Evolutionary conservation across 2,113 vertebrate genomes (phyloP), one percentile per base, ranked within the genome.

Genomic region (Anguilla rostrata): DNA sequence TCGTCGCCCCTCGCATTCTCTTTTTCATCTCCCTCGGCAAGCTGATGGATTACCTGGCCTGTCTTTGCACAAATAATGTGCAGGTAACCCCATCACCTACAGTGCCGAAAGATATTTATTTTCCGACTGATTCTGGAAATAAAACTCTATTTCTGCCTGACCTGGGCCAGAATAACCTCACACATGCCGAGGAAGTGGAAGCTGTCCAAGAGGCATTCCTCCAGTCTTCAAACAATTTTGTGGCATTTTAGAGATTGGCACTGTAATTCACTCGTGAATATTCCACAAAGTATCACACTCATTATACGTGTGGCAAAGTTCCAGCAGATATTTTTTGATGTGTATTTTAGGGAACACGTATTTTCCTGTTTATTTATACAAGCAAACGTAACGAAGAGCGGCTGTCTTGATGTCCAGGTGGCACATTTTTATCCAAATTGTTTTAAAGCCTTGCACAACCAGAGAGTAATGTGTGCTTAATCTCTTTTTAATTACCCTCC

Each of bases 11-110:
- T 79, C 46, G 29, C 84, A 57, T 57, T 80, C 39, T 60, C 78
- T 78, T 81, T 81, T 81, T 88, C 87, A 88, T 88, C 84, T 88
- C 66, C 80, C 16, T 84, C 39, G 46, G 84, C 78, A 81, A 85
- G 49, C 66, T 88, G 87, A 88, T 88, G 81, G 87, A 88, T 88
- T 85, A 84, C 80, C 81, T 60, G 26, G n/a, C n/a, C 16, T 15
- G 79, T 75, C 83, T 63, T 81, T 82, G 83, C 80, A 82, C 83
- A 87, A 87, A 85, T 85, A 85, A 43, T 75, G 84, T 60, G 41
- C 83, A 82, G 83, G 78, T 81, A 87, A 71, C 83, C 43, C 56
- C 84, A 78, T 63, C 84, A 87, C 83, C 87, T 87, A 40, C 79
- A 84, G 71, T 39, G 29, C 81, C 66, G 39, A 63, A 87, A 84